Evolutionary conservation across 2,888 invertebrate genomes (phyloP), one percentile per base, ranked within the genome.

Genomic region (Dynastes maya): DNA sequence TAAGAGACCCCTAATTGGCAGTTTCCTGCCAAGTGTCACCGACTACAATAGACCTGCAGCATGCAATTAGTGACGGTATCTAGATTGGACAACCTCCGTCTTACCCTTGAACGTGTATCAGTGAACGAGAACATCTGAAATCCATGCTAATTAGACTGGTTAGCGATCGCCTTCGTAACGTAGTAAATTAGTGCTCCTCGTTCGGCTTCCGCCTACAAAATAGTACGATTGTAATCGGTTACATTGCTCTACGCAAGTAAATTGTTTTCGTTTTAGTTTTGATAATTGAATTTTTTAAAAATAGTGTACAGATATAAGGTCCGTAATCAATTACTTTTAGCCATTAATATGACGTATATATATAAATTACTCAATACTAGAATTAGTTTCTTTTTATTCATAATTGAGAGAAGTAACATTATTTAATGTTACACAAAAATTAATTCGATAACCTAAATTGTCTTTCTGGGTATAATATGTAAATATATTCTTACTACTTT

Each of bases 1-100:
- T 86, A 85, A 85, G 83, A 84, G 82, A 75, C 80, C 79, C 82
- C 85, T 86, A 86, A 86, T 86, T 86, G 85, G 85, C 81, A 84
- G 85, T 84, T 86, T 86, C 86, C 86, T 86, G 86, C 82, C 85
- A 83, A 85, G 84, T 85, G 85, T 83, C 81, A 80, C 80, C 77
- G 80, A 80, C 76, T 78, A 83, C 83, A 84, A 83, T 83, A 79
- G 80, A 80, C 81, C 82, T 82, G 82, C 82, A 79, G 80, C 64
- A 65, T 83, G 81, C 83, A 84, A 83, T 84, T 84, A 83, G 83
- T 82, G 77, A 65, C 70, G 74, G 72, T 79, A 81, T 82, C 78
- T 80, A 78, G 77, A 81, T 81, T 80, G 74, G 78, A 75, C 80
- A 79, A 78, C 79, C 80, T 82, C 65, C 71, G 53, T 55, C 71